Evolutionary conservation across 2,113 vertebrate genomes (phyloP), one percentile per base, ranked within the genome.

Genomic region (Forbesichthys agassizii): DNA sequence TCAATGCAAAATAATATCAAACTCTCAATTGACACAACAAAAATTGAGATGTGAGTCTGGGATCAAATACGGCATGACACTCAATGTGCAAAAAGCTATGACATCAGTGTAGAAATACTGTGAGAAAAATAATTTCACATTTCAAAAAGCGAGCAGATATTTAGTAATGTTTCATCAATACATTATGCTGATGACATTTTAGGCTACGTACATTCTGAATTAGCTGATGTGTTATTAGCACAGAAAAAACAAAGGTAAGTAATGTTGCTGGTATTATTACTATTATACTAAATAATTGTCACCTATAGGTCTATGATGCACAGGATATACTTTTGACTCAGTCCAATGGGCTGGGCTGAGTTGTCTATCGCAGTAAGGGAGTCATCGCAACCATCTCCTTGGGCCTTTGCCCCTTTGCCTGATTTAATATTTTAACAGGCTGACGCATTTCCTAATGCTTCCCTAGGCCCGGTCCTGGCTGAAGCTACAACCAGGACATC

Each of bases 401-500:
- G 11, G 64, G 53, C 61, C 69, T 3, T 33, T 67, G 66, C 78
- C 78, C 77, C 85, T 79, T 61, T 48, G 69, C 59, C 70, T 1
- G 42, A 78, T 82, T 84, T 65, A 87, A 91, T 88, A 86, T 85
- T 84, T 68, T 71, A 84, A 61, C 58, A 11, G 53, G 65, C 64
- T 87, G 83, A 87, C 82, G 76, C 77, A 85, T 69, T 92, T 93
- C 90, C 90, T 89, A 86, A 84, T 67, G 48, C 48, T 62, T 85
- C 83, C 82, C 79, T 51, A 53, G 81, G 78, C 84, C 78, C 64
- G 73, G 80, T 83, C 74, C 63, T 76, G 84, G 77, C 81, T 75
- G 7, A 61, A 42, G 69, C 54, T 71, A 11, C 33, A 54, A 76
- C 76, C 77, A 75, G 69, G 54, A 68, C 51, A 68, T 79, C 87